Conservation (phyloP, 2,888 invertebrate genomes). For the Aelia acuminata region DNA sequence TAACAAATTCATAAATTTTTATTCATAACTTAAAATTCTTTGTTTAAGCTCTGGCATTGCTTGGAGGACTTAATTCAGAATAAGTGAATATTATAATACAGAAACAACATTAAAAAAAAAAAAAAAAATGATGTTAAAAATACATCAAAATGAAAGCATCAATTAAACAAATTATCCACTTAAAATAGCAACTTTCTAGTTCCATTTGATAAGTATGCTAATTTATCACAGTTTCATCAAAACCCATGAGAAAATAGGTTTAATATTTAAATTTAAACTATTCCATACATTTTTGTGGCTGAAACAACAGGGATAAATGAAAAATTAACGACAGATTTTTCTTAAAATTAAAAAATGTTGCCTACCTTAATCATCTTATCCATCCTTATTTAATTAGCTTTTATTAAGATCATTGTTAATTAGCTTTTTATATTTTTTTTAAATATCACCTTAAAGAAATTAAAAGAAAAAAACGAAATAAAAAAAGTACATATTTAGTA, state of each 20-base stretch:
- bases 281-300: neutral
- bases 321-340: neutral
- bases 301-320: neutral
- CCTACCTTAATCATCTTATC: neutral
- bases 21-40: neutral
- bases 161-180: neutral
- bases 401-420: too few relatives aligned
- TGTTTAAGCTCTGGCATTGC: neutral
- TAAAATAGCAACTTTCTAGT: neutral
- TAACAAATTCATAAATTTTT: too few relatives aligned
- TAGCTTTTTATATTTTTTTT: neutral
- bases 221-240: neutral
- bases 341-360: neutral
- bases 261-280: neutral
- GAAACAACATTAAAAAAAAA: neutral
- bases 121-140: neutral
- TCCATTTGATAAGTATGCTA: neutral
- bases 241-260: neutral
- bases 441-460: neutral
- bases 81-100: neutral
- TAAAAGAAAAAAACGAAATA: neutral
- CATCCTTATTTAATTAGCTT: neutral
- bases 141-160: neutral
- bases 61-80: neutral
- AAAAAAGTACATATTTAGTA: slow-evolving; percentile 6